Evolutionary conservation across 2,888 invertebrate species (phyloP).

Genomic region (Acronicta alni): DNA sequence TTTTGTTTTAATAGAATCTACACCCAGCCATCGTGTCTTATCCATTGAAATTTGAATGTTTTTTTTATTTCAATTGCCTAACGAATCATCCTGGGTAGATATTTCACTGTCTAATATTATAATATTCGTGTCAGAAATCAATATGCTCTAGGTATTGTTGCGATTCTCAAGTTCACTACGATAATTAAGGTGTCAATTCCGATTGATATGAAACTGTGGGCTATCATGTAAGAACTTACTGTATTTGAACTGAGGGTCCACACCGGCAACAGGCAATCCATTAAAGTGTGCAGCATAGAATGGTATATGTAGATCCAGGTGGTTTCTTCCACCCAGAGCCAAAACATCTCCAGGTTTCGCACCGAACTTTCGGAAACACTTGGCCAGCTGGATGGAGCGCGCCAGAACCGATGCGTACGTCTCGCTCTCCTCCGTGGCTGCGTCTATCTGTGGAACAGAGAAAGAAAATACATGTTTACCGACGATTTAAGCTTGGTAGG

Average conservation of each 20-base stretch:
- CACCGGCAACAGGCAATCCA: constrained; percentile 73
- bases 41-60: too few relatives aligned
- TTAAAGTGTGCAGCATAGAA: constrained; percentile 75
- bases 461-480: background rate
- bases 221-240: constrained; percentile 59
- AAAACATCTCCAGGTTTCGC: constrained; percentile 74
- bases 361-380: constrained; percentile 66
- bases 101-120: too few relatives aligned
- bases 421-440: constrained; percentile 74
- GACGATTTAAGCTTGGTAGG: too few relatives aligned
- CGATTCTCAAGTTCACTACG: too few relatives aligned
- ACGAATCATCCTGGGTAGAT: too few relatives aligned
- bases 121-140: too few relatives aligned
- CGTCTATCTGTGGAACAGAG: constrained; percentile 73
- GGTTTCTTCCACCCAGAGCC: constrained; percentile 75
- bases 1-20: too few relatives aligned
- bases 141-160: too few relatives aligned
- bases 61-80: too few relatives aligned
- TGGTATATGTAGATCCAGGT: constrained; percentile 76
- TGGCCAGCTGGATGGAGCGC: constrained; percentile 70
- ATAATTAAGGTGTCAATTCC: too few relatives aligned
- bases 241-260: constrained; percentile 75
- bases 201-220: too few relatives aligned
- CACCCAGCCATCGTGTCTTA: too few relatives aligned
- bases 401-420: constrained; percentile 70